Conservation (phyloP, 2,888 invertebrate genomes). For the Dorcus hopei region DNA sequence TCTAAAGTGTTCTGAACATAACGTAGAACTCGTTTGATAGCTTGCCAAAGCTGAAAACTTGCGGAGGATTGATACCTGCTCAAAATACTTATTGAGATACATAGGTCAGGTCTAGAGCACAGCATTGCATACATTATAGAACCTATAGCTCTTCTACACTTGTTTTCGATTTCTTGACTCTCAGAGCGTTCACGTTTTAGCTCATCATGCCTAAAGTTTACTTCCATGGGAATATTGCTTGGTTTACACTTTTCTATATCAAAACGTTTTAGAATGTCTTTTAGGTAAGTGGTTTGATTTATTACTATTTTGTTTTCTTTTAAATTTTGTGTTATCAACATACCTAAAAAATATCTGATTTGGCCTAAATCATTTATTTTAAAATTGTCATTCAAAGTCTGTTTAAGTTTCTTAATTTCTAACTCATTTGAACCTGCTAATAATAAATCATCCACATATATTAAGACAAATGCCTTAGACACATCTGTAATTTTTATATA, state of each 20-base stretch:
- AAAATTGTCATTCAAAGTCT: neutral
- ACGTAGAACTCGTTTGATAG: no score
- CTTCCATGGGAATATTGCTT: no score
- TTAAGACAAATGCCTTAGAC: neutral
- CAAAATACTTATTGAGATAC: neutral
- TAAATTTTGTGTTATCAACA: neutral
- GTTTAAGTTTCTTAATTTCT: neutral
- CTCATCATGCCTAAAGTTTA: no score
- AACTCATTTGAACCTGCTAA: conserved; percentile 2
- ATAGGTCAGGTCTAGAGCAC: no score
- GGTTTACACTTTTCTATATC: no score
- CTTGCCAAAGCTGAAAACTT: no score
- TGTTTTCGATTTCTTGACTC: no score
- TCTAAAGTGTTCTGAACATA: no score
- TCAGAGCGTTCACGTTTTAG: no score
- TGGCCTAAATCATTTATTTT: neutral
- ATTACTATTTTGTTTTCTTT: neutral
- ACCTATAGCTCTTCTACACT: no score
- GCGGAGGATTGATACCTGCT: neutral
- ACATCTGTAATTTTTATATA: conserved; percentile 2
- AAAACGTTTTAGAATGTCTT: no score
- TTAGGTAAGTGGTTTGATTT: neutral
- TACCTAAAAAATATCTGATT: neutral
- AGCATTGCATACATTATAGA: no score
- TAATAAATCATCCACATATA: conserved; percentile 5